A percentile compares a stretch with the other conserved stretches of the same genome.
Conservation (phyloP, 2,888 invertebrate genomes). For the Xestia sexstrigata region DNA sequence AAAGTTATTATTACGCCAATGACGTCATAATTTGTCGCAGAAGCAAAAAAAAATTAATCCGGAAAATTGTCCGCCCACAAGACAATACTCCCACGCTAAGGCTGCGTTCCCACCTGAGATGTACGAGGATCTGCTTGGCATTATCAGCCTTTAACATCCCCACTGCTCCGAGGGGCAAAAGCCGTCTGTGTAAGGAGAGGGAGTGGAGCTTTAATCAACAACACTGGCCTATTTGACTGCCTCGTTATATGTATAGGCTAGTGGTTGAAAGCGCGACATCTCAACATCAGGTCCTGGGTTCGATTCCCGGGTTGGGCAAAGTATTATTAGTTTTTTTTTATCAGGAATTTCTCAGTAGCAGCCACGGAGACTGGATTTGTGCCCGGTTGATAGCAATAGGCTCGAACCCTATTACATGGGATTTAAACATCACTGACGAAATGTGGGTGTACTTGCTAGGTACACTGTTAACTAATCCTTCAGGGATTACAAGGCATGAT, state of each 20-base stretch:
- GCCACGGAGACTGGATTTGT: background rate
- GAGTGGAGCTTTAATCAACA: background rate
- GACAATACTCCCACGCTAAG: slow-evolving; percentile 33
- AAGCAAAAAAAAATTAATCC: slow-evolving; percentile 14
- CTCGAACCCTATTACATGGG: background rate
- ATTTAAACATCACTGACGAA: too few species aligned
- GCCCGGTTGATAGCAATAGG: background rate
- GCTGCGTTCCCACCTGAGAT: background rate
- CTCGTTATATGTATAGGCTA: background rate
- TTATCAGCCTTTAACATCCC: background rate
- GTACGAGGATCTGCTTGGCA: background rate
- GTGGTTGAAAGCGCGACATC: background rate
- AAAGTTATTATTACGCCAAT: background rate
- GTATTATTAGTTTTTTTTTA: background rate
- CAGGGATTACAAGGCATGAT: too few species aligned
- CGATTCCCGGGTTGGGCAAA: background rate
- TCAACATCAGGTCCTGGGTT: background rate
- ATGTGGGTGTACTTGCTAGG: background rate
- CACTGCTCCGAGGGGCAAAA: background rate
- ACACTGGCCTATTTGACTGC: background rate
- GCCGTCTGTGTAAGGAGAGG: background rate
- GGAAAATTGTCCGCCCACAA: slow-evolving; percentile 25
- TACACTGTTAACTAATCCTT: background rate
- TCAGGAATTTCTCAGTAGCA: background rate
- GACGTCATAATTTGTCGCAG: background rate